Evolutionary conservation across 2,113 vertebrate genomes (phyloP), one percentile per base, ranked within the genome.

Genomic region (Tragelaphus scriptus): DNA sequence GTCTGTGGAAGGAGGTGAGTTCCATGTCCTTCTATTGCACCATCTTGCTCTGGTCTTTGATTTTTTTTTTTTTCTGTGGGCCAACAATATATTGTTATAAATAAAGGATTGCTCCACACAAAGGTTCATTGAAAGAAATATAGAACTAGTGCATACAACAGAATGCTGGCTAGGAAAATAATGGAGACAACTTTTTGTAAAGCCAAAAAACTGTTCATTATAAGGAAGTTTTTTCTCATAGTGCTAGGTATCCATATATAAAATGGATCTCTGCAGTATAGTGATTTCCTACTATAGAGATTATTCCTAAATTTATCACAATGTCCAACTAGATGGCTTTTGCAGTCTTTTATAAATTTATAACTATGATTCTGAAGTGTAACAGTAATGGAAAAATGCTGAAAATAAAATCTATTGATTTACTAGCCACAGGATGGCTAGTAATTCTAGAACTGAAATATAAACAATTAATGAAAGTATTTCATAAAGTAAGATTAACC

Each of bases 401-500:
- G 90, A 89, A 92, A 95, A 59, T 80, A 51, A 32, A 61, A 10
- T 68, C 17, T 94, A 53, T 88, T 94, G 58, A 84, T 49, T 90
- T 96, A 86, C 2, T 93, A 86, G 56, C n/a, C n/a, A 75, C 16
- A 71, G 63, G 9, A 68, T 96, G 30, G 6, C 51, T 82, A 80
- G 36, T 91, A 80, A 85, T 92, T 47, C 10, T 91, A 63, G 55
- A 94, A 96, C 23, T 84, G 53, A 91, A 93, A 95, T 92, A 81
- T 49, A 85, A 94, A 80, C 23, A 91, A 13, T 75, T 63, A 88
- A 88, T 87, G 30, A 47, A 93, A 93, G 87, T 81, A 86, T 86
- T 91, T 96, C 51, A 85, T 84, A 47, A 87, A 68, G 44, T 92
- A 36, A 90, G 82, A 82, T 92, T 91, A 95, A 84, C 98, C 98